Percentiles rank a stretch among this genome's conserved stretches.
These are phyloP conservation scores for Geophilus truncorum DNA, from an alignment of 2,888 invertebrate species.

Conservation along the genomic window DNA sequence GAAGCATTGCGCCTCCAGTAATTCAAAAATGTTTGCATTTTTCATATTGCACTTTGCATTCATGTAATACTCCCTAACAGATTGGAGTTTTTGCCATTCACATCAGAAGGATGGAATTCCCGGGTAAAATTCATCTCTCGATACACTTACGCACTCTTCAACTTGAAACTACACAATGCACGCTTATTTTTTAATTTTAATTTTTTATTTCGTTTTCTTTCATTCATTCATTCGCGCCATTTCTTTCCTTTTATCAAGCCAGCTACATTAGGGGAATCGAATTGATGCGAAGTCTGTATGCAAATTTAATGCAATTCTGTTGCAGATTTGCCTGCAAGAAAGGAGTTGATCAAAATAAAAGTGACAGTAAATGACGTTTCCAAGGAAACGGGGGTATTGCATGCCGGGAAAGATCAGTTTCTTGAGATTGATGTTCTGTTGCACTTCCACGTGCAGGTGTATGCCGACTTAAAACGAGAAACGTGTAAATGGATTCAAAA, in stretches of 20 bases:
- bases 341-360: not conserved
- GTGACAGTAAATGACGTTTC: not conserved
- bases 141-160: no score
- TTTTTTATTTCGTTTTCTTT: not conserved
- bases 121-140: not conserved
- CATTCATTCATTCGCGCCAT: not conserved
- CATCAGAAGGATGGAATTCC: not conserved
- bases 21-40: not conserved
- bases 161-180: not conserved
- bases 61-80: not conserved
- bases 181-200: not conserved
- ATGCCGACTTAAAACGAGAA: not conserved
- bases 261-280: not conserved
- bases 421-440: not conserved
- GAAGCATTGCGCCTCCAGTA: not conserved
- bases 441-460: not conserved
- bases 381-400: not conserved
- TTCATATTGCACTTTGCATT: not conserved
- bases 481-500: not conserved
- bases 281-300: not conserved
- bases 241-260: not conserved
- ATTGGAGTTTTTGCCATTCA: not conserved
- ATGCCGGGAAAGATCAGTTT: not conserved
- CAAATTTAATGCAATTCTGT: not conserved
- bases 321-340: not conserved